Base-by-base conservation (phyloP, 1,140 invertebrate genomes). In the Pachyrhynchus sulphureomaculatus region DNA sequence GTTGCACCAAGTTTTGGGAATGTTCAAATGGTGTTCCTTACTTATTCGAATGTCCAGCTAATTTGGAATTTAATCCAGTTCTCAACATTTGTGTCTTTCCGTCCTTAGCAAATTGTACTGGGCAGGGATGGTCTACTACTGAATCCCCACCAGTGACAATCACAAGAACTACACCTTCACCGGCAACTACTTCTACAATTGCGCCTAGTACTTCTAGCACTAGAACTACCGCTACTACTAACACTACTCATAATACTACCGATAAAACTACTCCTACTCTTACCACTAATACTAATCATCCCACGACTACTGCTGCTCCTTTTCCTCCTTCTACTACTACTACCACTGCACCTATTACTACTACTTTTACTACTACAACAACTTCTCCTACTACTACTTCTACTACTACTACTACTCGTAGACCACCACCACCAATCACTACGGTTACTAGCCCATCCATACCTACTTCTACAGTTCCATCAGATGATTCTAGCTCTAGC, bases 1-100 rank as follows among this genome's bases (percentile, higher is more conserved):
- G 59, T 36, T 64, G 62, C 45, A 59, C 13, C 26, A 51, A 59
- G 51, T 64, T 64, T 36, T 64, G 48, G 13, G 47, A 51, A 20
- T 64, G 62, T 21, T 37, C 53, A 8, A 47, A 55, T 24, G 62
- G 62, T 13, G 20, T 21, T 15, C 36, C 44, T 20, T 48, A 44
- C 18, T 18, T 34, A 34, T 32, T 59, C 5, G 9, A 29, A 20
- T 64, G 62, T 23, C 48, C 62, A 12, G 24, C 33, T 42, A 47
- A 47, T 15, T 36, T 64, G 23, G 9, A 64, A 18, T 64, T 64
- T 36, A 59, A 52, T 51, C 44, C 54, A 1, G 23, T 6, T 17
- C 34, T 64, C 23, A 47, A 64, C 18, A 44, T 59, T 8, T 64
- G 62, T 26, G 55, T 48, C 29, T 49, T 24, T 20, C 62, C 62